phyloP scores from a whole-genome alignment of 2,888 invertebrate genomes.

The Psylliodes chrysocephalus region DNA sequence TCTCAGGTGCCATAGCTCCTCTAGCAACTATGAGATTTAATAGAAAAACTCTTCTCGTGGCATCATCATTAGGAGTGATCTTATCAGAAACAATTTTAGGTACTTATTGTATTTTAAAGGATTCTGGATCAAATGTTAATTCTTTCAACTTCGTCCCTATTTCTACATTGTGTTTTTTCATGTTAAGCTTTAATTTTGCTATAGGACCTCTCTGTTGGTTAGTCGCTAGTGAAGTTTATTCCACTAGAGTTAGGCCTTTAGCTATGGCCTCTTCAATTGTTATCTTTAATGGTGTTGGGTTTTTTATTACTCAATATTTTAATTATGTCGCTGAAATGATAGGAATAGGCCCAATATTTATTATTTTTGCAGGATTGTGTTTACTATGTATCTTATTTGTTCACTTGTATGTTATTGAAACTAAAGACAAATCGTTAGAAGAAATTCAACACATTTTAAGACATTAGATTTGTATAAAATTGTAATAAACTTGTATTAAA shows the following conservation, averaged over 20 bases:
- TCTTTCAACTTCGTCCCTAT: constrained; percentile 76
- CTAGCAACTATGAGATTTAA: constrained; percentile 83
- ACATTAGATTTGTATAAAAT: no score
- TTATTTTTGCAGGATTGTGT: constrained; percentile 46
- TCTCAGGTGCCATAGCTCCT: constrained; percentile 78
- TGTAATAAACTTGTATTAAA: no score
- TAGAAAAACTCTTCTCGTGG: constrained; percentile 75
- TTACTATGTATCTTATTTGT: constrained; percentile 41
- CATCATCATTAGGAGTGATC: constrained; percentile 75
- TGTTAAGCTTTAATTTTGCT: constrained; percentile 74
- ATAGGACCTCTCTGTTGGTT: constrained; percentile 85
- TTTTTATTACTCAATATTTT: no score
- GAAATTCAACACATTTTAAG: no score
- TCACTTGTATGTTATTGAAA: no score
- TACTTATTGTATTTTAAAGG: constrained; percentile 43
- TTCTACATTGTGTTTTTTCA: constrained; percentile 74
- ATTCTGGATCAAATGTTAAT: constrained; percentile 35
- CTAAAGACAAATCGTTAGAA: no score
- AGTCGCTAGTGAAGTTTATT: constrained; percentile 83
- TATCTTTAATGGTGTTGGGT: no score
- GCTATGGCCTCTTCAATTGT: constrained; percentile 59
- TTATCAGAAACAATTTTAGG: constrained; percentile 66
- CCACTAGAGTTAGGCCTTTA: constrained; percentile 73
- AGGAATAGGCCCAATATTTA: constrained; percentile 47
- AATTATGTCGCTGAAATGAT: constrained; percentile 38